These are phyloP conservation scores for Caenorhabditis imperialis DNA, from an alignment of 2,888 invertebrate genomes.

Conservation along the genomic window DNA sequence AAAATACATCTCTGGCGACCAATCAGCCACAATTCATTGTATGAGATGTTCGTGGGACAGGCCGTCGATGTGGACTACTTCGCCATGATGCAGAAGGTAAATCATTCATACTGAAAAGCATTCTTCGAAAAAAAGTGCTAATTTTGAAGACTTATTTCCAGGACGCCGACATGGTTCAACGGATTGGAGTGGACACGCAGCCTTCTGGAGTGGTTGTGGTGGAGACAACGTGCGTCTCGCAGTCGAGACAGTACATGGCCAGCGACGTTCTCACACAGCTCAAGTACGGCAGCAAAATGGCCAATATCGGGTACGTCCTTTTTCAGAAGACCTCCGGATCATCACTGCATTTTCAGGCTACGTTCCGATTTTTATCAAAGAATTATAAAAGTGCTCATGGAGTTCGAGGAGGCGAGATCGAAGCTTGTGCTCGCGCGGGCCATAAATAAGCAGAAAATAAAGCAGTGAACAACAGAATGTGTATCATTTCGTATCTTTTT, in stretches of 20 bases:
- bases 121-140: background rate
- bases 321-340: background rate
- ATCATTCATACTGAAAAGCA: background rate
- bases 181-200: constrained; percentile 20
- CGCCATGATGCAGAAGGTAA: constrained; percentile 10
- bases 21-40: constrained; percentile 33
- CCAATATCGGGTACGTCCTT: constrained; percentile 59
- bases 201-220: constrained; percentile 59
- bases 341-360: constrained; percentile 47
- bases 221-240: constrained; percentile 44
- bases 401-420: constrained; percentile 69
- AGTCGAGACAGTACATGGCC: constrained; percentile 61
- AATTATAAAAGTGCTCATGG: constrained; percentile 70
- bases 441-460: constrained; percentile 27
- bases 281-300: constrained; percentile 62
- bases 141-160: background rate
- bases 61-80: constrained; percentile 49
- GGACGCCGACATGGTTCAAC: constrained; percentile 12
- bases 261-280: constrained; percentile 60
- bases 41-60: constrained; percentile 51
- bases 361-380: constrained; percentile 67
- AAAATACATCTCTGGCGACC: constrained; percentile 42
- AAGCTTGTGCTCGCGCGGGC: constrained; percentile 63
- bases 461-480: constrained; percentile 2
- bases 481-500: background rate